Evolutionary conservation across 2,797 vertebrate genomes (phyloP).

Genomic region (Rhinoraja longicauda): DNA sequence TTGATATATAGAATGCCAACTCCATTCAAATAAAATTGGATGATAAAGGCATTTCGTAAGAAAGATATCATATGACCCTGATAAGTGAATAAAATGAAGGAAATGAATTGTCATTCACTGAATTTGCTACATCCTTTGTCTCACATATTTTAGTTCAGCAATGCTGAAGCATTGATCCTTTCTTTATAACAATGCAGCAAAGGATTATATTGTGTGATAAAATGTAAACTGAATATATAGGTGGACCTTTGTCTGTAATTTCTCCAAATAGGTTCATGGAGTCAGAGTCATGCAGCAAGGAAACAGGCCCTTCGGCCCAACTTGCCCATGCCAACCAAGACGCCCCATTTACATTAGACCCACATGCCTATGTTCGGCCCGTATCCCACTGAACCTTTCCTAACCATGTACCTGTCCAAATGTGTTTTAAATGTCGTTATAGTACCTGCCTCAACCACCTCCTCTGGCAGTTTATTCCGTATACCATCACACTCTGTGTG

Average conservation of each 20-base stretch:
- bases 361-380: no score
- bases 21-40: conserved; percentile 3
- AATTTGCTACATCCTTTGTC: neutral
- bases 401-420: no score
- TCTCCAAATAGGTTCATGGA: neutral
- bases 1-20: neutral
- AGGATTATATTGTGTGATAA: neutral
- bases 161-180: neutral
- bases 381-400: no score
- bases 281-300: no score
- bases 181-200: neutral
- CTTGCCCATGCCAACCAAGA: no score
- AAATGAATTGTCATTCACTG: conserved; percentile 15
- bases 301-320: no score
- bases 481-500: no score
- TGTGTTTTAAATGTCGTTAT: no score
- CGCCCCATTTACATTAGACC: no score
- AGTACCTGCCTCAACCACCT: no score
- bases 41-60: neutral
- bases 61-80: neutral
- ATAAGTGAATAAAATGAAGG: neutral
- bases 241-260: neutral
- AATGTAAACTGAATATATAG: neutral
- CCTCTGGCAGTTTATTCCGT: no score
- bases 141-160: neutral